Evolutionary conservation across 1,140 invertebrate species (phyloP).

Genomic region (Solenopsis invicta): DNA sequence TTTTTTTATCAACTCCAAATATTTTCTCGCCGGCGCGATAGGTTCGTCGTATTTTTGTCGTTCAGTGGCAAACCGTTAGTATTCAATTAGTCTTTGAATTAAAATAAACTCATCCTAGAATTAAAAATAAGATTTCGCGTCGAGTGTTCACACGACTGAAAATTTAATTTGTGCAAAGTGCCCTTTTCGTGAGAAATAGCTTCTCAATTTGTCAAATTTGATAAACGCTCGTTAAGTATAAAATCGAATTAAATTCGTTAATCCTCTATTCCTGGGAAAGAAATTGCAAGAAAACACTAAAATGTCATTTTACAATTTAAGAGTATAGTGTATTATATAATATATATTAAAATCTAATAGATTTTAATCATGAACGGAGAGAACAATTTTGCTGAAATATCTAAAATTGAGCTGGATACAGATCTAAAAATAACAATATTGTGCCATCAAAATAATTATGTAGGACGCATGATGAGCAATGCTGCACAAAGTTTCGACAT

Average conservation of each 20-base stretch:
- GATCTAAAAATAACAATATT: too few species aligned
- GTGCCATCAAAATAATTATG: too few species aligned
- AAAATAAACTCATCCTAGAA: neutral
- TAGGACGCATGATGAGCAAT: too few species aligned
- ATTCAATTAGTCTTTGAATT: neutral
- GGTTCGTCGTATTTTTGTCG: neutral
- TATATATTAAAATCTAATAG: neutral
- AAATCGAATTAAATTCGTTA: slow-evolving; percentile 3
- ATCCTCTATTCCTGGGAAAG: neutral
- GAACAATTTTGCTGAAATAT: too few species aligned
- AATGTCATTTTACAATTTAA: neutral
- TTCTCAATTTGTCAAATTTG: neutral
- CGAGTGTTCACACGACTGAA: neutral
- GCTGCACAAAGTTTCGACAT: too few species aligned
- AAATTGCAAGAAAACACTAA: neutral
- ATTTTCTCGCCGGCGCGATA: neutral
- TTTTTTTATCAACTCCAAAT: neutral
- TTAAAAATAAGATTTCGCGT: neutral
- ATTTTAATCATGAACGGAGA: neutral
- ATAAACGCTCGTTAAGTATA: neutral
- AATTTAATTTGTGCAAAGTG: slow-evolving; percentile 10
- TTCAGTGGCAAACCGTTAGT: neutral
- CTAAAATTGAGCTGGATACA: too few species aligned
- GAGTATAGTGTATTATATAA: too few species aligned
- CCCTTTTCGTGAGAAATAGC: neutral